Evolutionary conservation across 2,888 invertebrate species (phyloP), one percentile per base, ranked within the genome.

Genomic region (Oscheius sp.): DNA sequence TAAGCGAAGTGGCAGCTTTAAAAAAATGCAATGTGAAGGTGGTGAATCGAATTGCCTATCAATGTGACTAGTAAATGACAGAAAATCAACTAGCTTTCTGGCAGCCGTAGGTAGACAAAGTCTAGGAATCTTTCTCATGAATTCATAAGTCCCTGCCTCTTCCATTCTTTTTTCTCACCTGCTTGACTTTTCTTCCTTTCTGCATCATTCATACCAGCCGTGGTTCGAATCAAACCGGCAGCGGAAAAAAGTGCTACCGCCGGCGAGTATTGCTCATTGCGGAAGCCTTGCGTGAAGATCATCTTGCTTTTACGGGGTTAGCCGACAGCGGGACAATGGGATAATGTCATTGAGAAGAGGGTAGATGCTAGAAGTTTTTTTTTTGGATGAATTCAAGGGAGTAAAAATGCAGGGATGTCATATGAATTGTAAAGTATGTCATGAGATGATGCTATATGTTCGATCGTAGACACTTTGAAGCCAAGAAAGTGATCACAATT

Each of bases 271-370:
- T 75, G 67, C 75, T 83, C 83, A 66, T 81, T 75, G 36, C 81
- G 82, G 70, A 83, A 83, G 45, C 82, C 78, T 73, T 83, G 83
- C 41, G 83, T 77, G 72, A 81, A 83, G 69, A 83, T 83, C 83
- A 83, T 83, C 62, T 24, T 32, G n/a, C 41, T 44, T 57, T 41
- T 38, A 59, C 44, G n/a, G n/a, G n/a, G n/a, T n/a, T 51, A 30
- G 28, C 51, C 28, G 51, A 51, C 51, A n/a, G n/a, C n/a, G n/a
- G n/a, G n/a, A n/a, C 22, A 24, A 22, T n/a, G 22, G 47, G 47
- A 47, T 36, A 36, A 36, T 14, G 14, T 36, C 14, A 36, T 36
- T 14, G 8, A 36, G 36, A 36, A 36, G 14, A 14, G 36, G 8
- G 36, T 36, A 36, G 14, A 36, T 14, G n/a, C n/a, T n/a, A n/a